These are phyloP conservation scores for Protobothrops flavoviridis DNA, from an alignment of 2,113 vertebrate species.

Conservation along the genomic window DNA sequence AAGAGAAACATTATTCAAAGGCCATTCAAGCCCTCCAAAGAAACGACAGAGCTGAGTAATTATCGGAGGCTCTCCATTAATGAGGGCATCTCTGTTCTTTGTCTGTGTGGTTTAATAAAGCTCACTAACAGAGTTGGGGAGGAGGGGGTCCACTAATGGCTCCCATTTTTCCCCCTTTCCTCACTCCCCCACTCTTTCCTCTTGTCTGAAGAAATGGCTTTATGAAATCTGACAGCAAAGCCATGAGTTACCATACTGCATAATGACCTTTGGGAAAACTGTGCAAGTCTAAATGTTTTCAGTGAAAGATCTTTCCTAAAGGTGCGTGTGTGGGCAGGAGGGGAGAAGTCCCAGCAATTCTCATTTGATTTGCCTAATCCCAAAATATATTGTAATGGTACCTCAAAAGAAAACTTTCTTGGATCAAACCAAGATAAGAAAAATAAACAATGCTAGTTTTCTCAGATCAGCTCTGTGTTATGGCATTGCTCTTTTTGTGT, in stretches of 20 bases:
- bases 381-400: background rate
- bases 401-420: background rate
- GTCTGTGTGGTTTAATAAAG: slow-evolving; percentile 82
- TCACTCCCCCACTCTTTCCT: background rate
- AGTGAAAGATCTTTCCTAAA: slow-evolving; percentile 42
- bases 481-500: background rate
- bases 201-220: slow-evolving; percentile 61
- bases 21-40: slow-evolving; percentile 75
- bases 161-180: slow-evolving; percentile 67
- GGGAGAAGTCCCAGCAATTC: background rate
- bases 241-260: slow-evolving; percentile 68
- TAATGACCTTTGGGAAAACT: slow-evolving; percentile 67
- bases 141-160: slow-evolving; percentile 74
- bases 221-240: slow-evolving; percentile 63
- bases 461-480: no score
- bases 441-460: background rate
- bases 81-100: slow-evolving; percentile 79
- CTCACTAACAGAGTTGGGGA: slow-evolving; percentile 76
- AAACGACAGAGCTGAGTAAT: slow-evolving; percentile 79
- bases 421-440: background rate
- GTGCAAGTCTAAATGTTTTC: slow-evolving; percentile 55
- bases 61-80: slow-evolving; percentile 79
- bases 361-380: background rate
- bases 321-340: background rate
- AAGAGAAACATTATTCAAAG: slow-evolving; percentile 87